These are phyloP conservation scores for Erythrocebus patas DNA, from an alignment of 2,113 vertebrate species.

Conservation along the genomic window DNA sequence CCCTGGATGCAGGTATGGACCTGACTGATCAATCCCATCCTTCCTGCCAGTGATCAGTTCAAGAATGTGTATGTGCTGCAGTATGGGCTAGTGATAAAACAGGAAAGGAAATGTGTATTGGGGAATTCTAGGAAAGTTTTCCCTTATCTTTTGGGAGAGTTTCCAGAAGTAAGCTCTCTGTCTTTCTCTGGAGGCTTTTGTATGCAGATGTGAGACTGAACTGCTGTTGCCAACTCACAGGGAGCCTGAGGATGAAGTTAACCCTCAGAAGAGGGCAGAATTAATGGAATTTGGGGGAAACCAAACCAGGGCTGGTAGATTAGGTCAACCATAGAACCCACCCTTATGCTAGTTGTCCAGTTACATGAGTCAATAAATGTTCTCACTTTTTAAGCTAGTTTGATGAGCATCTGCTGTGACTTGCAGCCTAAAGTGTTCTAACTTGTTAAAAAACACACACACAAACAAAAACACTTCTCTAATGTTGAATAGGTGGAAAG, in stretches of 20 bases:
- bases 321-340: not conserved
- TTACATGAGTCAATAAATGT: not conserved
- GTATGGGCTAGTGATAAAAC: not conserved
- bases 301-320: not conserved
- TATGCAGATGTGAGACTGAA: not conserved
- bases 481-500: not conserved
- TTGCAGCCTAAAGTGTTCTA: not conserved
- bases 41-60: not conserved
- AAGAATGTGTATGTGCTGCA: not conserved
- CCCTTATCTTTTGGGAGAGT: not conserved
- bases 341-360: not conserved
- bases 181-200: not conserved
- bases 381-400: conserved; percentile 9
- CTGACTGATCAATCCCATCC: not conserved
- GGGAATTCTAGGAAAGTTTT: not conserved
- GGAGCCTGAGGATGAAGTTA: not conserved
- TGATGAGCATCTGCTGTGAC: conserved; percentile 20
- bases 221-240: not conserved
- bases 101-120: not conserved
- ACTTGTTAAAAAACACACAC: not conserved
- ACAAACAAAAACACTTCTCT: not conserved
- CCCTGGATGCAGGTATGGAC: not conserved
- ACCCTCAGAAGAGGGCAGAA: not conserved
- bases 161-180: not conserved
- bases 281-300: not conserved